Evolutionary conservation across 2,888 invertebrate genomes (phyloP).

Genomic region (Agrenia bidenticulata): DNA sequence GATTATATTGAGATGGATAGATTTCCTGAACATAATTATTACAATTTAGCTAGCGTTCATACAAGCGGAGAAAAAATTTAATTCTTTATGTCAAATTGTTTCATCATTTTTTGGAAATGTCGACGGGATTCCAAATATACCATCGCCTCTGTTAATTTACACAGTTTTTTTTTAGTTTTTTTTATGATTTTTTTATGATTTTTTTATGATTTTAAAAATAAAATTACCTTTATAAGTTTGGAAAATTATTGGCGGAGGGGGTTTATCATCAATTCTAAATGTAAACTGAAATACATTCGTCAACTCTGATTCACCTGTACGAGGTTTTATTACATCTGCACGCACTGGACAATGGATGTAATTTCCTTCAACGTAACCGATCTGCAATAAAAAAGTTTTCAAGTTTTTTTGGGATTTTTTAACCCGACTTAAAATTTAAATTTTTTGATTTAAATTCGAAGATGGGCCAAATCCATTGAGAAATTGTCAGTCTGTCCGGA

Average conservation of each 20-base stretch:
- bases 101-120: conserved; percentile 60
- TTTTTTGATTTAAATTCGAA: too few species aligned
- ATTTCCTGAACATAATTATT: conserved; percentile 88
- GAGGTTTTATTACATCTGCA: conserved; percentile 67
- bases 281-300: conserved; percentile 76
- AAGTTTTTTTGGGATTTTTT: too few species aligned
- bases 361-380: conserved; percentile 60
- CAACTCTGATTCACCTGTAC: conserved; percentile 62
- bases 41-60: conserved; percentile 56
- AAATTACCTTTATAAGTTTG: conserved; percentile 66
- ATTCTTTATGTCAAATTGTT: conserved; percentile 33
- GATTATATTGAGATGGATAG: conserved; percentile 90
- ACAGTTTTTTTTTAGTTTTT: background rate
- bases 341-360: conserved; percentile 68
- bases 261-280: conserved; percentile 56
- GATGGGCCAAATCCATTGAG: too few species aligned
- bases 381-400: too few species aligned
- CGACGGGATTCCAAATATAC: conserved; percentile 63
- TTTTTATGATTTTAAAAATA: background rate
- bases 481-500: too few species aligned
- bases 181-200: conserved; percentile 12
- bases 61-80: too few species aligned
- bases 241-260: conserved; percentile 58
- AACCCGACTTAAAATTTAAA: too few species aligned
- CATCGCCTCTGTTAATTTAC: conserved; percentile 60